Base-by-base conservation (phyloP, 2,797 vertebrate genomes). In the Xiphorhynchus erythropygius region DNA sequence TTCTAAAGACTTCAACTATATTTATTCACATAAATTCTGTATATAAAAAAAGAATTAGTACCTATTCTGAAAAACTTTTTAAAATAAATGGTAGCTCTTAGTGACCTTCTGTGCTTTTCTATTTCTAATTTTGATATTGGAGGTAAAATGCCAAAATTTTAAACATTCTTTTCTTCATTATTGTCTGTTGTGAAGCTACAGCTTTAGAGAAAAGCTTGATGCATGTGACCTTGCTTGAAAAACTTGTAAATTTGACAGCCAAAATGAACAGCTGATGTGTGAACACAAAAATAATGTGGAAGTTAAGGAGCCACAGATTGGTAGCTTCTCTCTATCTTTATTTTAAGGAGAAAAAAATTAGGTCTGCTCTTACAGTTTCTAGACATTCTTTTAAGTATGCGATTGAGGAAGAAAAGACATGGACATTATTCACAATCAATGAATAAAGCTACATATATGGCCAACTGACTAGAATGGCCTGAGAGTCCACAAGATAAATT, bases 261-360 rank as follows among this genome's bases (percentile, higher is more conserved):
- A 91, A 94, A 95, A 86, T 46, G 60, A 94, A 71, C 73, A 95
- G 83, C 73, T 93, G 92, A 89, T 70, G 33, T 91, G 56, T 63
- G 75, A 92, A 71, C 28, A 77, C 21, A 70, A 83, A 65, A 67
- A 82, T 55, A 85, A 33, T n/a, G 53, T 33, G 2, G 2, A 60
- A 71, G 13, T 68, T 49, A 49, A 59, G 41, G 18, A 80, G 33
- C 84, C 25, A 55, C 14, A 67, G 49, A 95, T 16, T 68, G 17
- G 42, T 80, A 60, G 6, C 4, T 80, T 91, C n/a, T 75, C 12
- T 50, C 41, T 65, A 5, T 46, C 59, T 81, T 46, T 55, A 60
- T 19, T 65, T 39, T 25, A 81, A 52, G 13, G 4, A 42, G 32
- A 44, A 50, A 76, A 57, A 82, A 65, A 44, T 3, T 2, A 30